These are phyloP conservation scores for Catharus fuscescens DNA, from an alignment of 2,113 vertebrate species.

Conservation along the genomic window DNA sequence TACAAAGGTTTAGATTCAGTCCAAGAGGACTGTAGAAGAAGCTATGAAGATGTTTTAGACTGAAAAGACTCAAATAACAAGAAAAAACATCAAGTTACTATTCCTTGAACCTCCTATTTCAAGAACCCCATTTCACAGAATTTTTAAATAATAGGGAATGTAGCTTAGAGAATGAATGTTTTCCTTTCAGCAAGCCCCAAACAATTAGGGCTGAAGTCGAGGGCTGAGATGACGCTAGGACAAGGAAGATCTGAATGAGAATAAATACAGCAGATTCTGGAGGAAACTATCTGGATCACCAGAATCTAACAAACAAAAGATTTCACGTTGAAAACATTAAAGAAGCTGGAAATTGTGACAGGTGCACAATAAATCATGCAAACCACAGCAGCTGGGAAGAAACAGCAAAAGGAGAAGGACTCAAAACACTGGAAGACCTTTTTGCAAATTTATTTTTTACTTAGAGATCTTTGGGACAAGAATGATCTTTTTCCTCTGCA, in stretches of 20 bases:
- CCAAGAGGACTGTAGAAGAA: background rate
- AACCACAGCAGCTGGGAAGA: constrained; percentile 39
- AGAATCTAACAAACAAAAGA: constrained; percentile 17
- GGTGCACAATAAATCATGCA: constrained; percentile 53
- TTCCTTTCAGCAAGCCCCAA: background rate
- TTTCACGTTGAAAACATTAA: constrained; percentile 5
- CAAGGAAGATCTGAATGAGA: background rate
- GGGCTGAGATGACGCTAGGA: background rate
- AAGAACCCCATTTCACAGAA: background rate
- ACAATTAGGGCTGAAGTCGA: background rate
- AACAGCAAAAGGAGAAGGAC: background rate
- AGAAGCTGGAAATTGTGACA: constrained; percentile 44
- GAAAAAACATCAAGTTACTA: background rate
- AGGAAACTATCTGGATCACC: background rate
- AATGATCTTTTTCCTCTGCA: background rate
- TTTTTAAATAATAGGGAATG: background rate
- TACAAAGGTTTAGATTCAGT: background rate
- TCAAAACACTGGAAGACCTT: background rate
- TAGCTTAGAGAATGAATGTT: background rate
- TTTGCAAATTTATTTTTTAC: background rate
- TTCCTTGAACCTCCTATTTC: background rate
- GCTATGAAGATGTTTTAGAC: background rate
- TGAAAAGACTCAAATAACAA: background rate
- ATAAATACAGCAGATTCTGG: background rate
- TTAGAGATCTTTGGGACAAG: background rate